phyloP scores from a whole-genome alignment of 1,140 invertebrate genomes.

The Drosophila pandora region DNA sequence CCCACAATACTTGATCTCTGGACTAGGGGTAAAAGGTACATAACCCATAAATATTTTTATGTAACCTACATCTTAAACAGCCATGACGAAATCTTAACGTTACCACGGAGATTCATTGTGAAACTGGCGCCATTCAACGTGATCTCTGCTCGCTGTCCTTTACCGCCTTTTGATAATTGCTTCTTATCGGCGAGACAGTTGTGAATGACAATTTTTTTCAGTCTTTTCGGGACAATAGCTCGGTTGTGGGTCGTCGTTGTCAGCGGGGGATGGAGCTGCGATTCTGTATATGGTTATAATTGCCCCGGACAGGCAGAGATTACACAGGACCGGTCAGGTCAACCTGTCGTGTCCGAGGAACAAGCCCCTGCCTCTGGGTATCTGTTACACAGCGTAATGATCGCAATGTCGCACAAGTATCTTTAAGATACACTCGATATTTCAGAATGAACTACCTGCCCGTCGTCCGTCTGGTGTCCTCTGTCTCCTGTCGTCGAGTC shows the following conservation, averaged over 20 bases:
- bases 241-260: conserved; percentile 61
- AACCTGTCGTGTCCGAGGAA: conserved; percentile 23
- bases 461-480: not conserved
- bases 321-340: conserved; percentile 47
- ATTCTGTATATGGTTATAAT: conserved; percentile 68
- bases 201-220: conserved; percentile 57
- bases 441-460: conserved; percentile 59
- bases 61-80: conserved; percentile 39
- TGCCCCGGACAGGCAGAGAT: conserved; percentile 47
- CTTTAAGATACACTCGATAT: conserved; percentile 68
- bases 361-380: conserved; percentile 23
- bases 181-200: conserved; percentile 60
- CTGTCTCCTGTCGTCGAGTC: conserved; percentile 7
- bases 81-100: conserved; percentile 35
- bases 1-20: conserved; percentile 17
- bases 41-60: conserved; percentile 43
- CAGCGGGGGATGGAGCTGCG: conserved; percentile 41
- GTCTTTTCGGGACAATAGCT: conserved; percentile 55
- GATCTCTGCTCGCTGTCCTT: conserved; percentile 36
- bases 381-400: conserved; percentile 66
- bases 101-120: conserved; percentile 36
- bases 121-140: conserved; percentile 63
- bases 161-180: conserved; percentile 35
- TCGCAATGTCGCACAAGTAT: conserved; percentile 75
- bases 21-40: conserved; percentile 1